phyloP scores from a whole-genome alignment of 2,888 invertebrate species.

The Agrilus cyanescens region DNA sequence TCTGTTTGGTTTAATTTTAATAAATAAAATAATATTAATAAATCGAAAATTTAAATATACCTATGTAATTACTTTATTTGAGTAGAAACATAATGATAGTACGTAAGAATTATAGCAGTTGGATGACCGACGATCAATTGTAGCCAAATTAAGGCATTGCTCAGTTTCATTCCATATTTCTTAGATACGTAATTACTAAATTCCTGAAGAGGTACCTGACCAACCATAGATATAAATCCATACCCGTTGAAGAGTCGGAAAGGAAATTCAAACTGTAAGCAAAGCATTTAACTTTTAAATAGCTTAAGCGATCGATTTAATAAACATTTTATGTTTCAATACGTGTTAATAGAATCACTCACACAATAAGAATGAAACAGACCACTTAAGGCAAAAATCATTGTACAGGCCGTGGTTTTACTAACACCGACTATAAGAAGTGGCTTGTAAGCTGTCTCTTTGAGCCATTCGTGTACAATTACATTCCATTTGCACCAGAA shows the following conservation, averaged over 20 bases:
- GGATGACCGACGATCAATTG: constrained; percentile 2
- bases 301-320: too few relatives aligned
- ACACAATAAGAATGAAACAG: constrained; percentile 8
- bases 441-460: constrained; percentile 4
- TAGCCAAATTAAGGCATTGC: constrained; percentile 6
- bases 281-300: not conserved
- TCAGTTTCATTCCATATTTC: constrained; percentile 1
- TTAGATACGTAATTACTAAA: not conserved
- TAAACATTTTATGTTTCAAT: too few relatives aligned
- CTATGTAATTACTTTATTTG: constrained; percentile 1
- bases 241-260: constrained; percentile 3
- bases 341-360: not conserved
- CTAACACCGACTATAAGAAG: constrained; percentile 3
- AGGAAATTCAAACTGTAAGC: constrained; percentile 5
- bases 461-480: constrained; percentile 4
- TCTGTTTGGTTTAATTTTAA: too few relatives aligned
- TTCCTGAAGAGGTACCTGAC: constrained; percentile 4
- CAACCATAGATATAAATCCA: constrained; percentile 1
- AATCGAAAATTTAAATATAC: not conserved
- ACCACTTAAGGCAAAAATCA: constrained; percentile 5
- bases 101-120: not conserved
- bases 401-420: not conserved
- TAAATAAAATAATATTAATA: too few relatives aligned
- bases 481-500: constrained; percentile 9
- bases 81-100: constrained; percentile 1